phyloP scores from a whole-genome alignment of 2,888 invertebrate species.

The Mesochorus sp. region DNA sequence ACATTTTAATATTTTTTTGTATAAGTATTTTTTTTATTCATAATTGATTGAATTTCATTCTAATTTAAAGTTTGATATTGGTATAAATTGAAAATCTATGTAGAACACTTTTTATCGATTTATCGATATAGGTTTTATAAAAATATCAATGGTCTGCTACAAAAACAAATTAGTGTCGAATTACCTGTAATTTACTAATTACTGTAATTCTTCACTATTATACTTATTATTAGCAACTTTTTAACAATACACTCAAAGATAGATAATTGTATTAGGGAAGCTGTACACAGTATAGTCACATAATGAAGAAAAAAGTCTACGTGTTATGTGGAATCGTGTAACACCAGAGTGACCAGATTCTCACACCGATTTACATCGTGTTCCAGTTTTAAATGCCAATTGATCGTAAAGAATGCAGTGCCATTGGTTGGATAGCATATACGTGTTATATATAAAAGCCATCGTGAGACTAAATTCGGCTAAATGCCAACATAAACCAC shows the following conservation, averaged over 20 bases:
- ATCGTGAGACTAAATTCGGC: conserved; percentile 45
- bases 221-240: too few species aligned
- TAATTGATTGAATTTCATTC: too few species aligned
- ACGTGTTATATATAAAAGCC: not conserved
- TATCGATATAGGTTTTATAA: too few species aligned
- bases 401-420: conserved; percentile 33
- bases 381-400: conserved; percentile 37
- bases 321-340: not conserved
- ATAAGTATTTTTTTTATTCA: too few species aligned
- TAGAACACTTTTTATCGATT: too few species aligned
- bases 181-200: too few species aligned
- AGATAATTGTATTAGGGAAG: not conserved
- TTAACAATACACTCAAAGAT: not conserved
- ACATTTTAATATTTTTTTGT: too few species aligned
- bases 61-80: too few species aligned
- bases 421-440: conserved; percentile 14
- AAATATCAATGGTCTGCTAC: too few species aligned
- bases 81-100: too few species aligned
- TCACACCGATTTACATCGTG: conserved; percentile 25
- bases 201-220: too few species aligned
- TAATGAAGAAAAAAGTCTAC: not conserved
- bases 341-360: conserved; percentile 13
- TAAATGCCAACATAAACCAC: conserved; percentile 55
- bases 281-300: not conserved
- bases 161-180: too few species aligned